These are phyloP conservation scores for Steinernema feltiae DNA, from an alignment of 1,140 invertebrate species.

Conservation along the genomic window DNA sequence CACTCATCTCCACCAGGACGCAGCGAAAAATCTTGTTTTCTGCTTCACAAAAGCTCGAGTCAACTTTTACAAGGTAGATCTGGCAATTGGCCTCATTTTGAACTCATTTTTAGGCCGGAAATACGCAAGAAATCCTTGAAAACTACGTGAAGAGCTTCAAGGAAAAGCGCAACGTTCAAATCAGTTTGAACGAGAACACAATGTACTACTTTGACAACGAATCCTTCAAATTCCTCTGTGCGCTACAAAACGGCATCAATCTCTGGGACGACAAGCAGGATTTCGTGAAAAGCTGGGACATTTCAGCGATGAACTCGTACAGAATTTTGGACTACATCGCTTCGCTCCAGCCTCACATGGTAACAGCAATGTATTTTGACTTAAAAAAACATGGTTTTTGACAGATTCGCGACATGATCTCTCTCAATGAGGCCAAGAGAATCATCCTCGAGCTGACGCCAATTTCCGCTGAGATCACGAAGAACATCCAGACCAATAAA, in stretches of 20 bases:
- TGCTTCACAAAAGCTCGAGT: constrained; percentile 39
- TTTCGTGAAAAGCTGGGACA: constrained; percentile 30
- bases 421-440: background rate
- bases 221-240: too few relatives aligned
- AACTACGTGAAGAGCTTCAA: background rate
- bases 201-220: too few relatives aligned
- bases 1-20: constrained; percentile 23
- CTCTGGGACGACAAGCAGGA: constrained; percentile 17
- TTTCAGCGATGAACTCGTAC: constrained; percentile 16
- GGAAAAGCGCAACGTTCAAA: constrained; percentile 8
- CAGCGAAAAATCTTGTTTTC: constrained; percentile 43
- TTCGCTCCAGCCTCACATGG: background rate
- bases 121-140: constrained; percentile 28
- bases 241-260: constrained; percentile 17
- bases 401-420: background rate
- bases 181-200: constrained; percentile 8
- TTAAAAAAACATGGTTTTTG: too few relatives aligned
- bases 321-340: constrained; percentile 33
- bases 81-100: too few relatives aligned
- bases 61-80: constrained; percentile 33
- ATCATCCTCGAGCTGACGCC: constrained; percentile 26
- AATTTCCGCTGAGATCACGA: constrained; percentile 36
- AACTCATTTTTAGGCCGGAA: too few relatives aligned
- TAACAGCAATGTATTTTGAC: too few relatives aligned
- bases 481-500: constrained; percentile 35